These are phyloP conservation scores for Tenthredo amoena DNA, from an alignment of 2,888 invertebrate species.

Conservation along the genomic window DNA sequence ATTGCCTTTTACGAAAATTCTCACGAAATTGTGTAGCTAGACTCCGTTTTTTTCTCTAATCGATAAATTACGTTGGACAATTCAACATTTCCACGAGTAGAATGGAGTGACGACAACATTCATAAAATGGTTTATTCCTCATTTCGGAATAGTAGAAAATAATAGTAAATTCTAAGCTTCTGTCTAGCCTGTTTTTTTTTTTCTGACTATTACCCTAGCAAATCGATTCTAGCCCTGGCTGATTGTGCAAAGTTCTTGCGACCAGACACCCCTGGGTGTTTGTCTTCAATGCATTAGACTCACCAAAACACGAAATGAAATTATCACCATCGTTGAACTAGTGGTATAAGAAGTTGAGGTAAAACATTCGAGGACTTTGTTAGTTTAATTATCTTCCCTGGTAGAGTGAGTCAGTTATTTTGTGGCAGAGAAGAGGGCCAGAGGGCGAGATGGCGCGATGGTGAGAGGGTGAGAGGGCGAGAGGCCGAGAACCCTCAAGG, in stretches of 20 bases:
- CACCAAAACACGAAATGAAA: slow-evolving; percentile 38
- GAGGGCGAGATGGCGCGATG: slow-evolving; percentile 25
- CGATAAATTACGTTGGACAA: not conserved
- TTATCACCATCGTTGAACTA: slow-evolving; percentile 23
- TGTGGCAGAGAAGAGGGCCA: not conserved
- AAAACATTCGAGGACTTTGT: slow-evolving; percentile 61
- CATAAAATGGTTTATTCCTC: not conserved
- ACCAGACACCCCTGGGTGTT: not conserved
- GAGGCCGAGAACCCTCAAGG: slow-evolving; percentile 41
- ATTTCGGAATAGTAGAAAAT: not conserved
- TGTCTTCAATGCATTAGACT: slow-evolving; percentile 13
- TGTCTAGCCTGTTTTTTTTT: not conserved
- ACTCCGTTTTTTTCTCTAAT: not conserved
- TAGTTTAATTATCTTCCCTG: slow-evolving; percentile 67
- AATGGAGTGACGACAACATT: not conserved
- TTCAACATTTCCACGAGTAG: not conserved
- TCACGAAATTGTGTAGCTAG: not conserved
- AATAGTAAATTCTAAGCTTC: not conserved
- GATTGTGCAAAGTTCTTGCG: not conserved
- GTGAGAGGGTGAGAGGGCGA: slow-evolving; percentile 18
- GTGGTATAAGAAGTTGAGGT: slow-evolving; percentile 48
- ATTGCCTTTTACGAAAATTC: not conserved
- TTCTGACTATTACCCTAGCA: not conserved
- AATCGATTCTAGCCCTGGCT: not conserved
- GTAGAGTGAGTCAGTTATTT: slow-evolving; percentile 45